Percentiles rank a stretch among this genome's conserved stretches.
Conservation (phyloP, 2,113 vertebrate genomes). For the Sturnus vulgaris region DNA sequence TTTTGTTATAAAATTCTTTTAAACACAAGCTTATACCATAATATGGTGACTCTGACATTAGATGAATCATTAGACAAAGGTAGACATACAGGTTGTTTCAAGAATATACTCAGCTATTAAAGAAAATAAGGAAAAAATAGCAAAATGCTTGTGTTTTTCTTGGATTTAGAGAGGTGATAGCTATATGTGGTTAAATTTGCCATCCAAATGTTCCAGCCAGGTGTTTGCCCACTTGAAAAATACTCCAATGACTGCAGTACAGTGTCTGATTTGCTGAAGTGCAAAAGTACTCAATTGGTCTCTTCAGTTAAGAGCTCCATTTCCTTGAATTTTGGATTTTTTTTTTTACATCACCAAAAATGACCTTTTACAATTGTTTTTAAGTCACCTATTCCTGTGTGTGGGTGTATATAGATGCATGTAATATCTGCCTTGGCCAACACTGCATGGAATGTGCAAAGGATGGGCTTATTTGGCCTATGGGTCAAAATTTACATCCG, state of each 20-base stretch:
- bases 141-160: background rate
- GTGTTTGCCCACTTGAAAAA: slow-evolving; percentile 25
- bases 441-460: background rate
- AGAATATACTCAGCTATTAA: background rate
- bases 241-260: background rate
- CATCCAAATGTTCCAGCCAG: background rate
- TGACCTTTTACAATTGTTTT: background rate
- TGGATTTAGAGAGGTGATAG: background rate
- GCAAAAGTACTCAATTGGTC: background rate
- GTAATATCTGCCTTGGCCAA: background rate
- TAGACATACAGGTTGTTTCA: fast-evolving
- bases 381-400: background rate
- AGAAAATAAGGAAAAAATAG: background rate
- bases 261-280: slow-evolving; percentile 5
- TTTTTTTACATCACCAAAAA: background rate
- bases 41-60: background rate
- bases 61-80: background rate
- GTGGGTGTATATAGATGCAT: background rate
- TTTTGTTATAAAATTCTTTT: background rate
- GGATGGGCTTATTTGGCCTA: background rate
- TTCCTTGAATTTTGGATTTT: background rate
- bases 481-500: background rate
- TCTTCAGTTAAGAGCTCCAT: background rate
- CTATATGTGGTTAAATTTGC: background rate
- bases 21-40: background rate